A percentile compares a stretch with the other conserved stretches of the same genome.
phyloP scores from a whole-genome alignment of 2,888 invertebrate genomes.

The Trichopoda pennipes region DNA sequence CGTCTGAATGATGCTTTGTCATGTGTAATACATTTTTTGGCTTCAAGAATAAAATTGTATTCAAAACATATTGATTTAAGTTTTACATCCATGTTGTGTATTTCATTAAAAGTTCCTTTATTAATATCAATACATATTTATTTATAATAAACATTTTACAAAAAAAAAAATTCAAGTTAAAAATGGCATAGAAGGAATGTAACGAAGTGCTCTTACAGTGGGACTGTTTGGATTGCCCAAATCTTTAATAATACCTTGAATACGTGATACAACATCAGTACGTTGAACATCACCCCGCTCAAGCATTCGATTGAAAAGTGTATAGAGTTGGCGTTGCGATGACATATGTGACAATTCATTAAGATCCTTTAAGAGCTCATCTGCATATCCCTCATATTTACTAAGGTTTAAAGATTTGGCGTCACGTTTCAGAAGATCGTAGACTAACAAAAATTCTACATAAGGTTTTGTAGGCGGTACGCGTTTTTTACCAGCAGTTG shows the following conservation, averaged over 20 bases:
- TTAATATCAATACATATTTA: not conserved
- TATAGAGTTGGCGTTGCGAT: conserved; percentile 78
- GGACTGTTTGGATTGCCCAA: conserved; percentile 76
- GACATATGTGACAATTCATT: conserved; percentile 76
- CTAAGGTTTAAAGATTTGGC: conserved; percentile 79
- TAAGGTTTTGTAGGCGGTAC: conserved; percentile 80
- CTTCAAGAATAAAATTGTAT: too few species aligned
- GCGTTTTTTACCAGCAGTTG: conserved; percentile 80
- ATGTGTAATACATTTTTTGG: too few species aligned
- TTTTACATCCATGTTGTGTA: too few species aligned
- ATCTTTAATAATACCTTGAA: conserved; percentile 78
- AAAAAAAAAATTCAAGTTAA: conserved; percentile 69
- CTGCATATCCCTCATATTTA: conserved; percentile 80
- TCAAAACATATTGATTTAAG: too few species aligned
- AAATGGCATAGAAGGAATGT: conserved; percentile 79
- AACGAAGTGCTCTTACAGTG: conserved; percentile 76
- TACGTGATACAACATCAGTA: conserved; percentile 78
- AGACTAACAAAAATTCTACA: conserved; percentile 80
- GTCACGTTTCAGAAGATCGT: conserved; percentile 80
- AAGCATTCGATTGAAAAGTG: conserved; percentile 78
- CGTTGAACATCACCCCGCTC: conserved; percentile 78
- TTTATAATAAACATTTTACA: not conserved
- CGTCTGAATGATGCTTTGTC: too few species aligned
- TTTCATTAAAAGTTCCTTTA: not conserved
- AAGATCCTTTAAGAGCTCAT: conserved; percentile 76